Evolutionary conservation across 2,113 vertebrate species (phyloP).

Genomic region (Axis porcinus): DNA sequence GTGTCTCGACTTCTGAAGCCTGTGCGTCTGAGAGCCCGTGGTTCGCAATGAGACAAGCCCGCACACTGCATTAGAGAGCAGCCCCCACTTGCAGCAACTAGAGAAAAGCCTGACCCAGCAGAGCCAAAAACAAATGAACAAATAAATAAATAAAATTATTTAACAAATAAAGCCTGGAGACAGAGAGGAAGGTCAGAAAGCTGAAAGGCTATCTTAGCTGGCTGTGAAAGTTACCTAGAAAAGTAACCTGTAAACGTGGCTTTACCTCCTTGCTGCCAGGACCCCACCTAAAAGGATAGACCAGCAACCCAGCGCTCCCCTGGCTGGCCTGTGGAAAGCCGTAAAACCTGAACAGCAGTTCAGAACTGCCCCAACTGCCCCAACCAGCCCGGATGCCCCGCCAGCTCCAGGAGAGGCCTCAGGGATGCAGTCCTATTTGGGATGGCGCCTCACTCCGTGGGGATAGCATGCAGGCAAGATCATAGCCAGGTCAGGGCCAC

Average conservation of each 20-base stretch:
- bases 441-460: background rate
- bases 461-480: background rate
- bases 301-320: background rate
- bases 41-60: accelerated
- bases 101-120: background rate
- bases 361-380: background rate
- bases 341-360: background rate
- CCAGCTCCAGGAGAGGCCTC: background rate
- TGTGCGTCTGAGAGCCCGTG: background rate
- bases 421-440: background rate
- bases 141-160: background rate
- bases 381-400: background rate
- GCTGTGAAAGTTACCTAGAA: background rate
- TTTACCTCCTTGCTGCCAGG: background rate
- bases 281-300: background rate
- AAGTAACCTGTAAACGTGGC: background rate
- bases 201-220: background rate
- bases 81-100: background rate
- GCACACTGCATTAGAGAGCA: background rate
- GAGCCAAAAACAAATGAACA: background rate
- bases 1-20: background rate
- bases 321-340: background rate
- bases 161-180: background rate
- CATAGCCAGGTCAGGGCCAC: background rate
- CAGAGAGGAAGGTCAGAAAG: background rate